phyloP scores from a whole-genome alignment of 2,797 vertebrate genomes.

The Hozukius guyotensis region DNA sequence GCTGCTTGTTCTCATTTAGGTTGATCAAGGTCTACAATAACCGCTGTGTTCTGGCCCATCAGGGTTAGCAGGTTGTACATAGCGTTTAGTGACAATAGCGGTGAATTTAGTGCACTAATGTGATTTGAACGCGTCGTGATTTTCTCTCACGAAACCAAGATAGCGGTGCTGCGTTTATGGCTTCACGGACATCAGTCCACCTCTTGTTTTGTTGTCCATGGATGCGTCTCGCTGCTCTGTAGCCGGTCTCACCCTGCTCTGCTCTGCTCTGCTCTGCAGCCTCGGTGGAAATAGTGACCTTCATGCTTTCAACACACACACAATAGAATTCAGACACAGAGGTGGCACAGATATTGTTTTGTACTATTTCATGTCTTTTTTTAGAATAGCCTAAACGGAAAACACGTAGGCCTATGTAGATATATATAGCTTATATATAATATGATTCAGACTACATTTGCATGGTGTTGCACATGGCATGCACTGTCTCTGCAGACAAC shows the following conservation, averaged over 20 bases:
- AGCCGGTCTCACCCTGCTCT: slow-evolving; percentile 69
- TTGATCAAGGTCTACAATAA: neutral
- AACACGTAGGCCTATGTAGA: neutral
- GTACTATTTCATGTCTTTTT: neutral
- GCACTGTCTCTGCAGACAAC: neutral
- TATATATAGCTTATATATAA: neutral
- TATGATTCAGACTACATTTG: neutral
- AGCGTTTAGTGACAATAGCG: neutral
- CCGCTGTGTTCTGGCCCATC: neutral
- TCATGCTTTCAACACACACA: slow-evolving; percentile 13
- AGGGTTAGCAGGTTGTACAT: neutral
- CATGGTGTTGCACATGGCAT: neutral
- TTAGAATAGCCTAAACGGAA: neutral
- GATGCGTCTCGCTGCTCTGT: slow-evolving; percentile 53
- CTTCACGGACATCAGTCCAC: slow-evolving; percentile 37
- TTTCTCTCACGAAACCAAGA: neutral
- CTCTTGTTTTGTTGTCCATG: slow-evolving; percentile 38
- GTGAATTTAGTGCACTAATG: neutral
- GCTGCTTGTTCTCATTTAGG: neutral
- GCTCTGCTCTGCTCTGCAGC: slow-evolving; percentile 59
- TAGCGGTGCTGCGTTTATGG: slow-evolving; percentile 47
- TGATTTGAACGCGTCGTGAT: neutral
- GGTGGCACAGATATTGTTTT: neutral
- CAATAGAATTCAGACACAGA: neutral
- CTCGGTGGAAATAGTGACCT: slow-evolving; percentile 48